Conservation (phyloP, 1,140 invertebrate genomes). For the Neomicropteryx cornuta region DNA sequence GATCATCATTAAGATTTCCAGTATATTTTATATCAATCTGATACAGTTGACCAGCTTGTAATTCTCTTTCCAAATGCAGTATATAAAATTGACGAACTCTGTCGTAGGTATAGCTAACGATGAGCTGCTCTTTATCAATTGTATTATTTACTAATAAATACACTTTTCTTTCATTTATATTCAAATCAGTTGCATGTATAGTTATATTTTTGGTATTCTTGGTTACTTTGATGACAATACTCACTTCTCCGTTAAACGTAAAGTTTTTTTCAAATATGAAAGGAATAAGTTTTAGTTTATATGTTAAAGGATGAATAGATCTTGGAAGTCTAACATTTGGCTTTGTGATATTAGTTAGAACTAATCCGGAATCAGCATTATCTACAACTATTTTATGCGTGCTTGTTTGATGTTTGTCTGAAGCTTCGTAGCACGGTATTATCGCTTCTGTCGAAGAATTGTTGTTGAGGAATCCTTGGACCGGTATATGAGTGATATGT, state of each 20-base stretch:
- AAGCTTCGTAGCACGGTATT: not conserved
- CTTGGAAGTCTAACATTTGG: slow-evolving; percentile 55
- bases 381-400: not conserved
- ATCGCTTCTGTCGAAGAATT: slow-evolving; percentile 10
- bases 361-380: too few relatives aligned
- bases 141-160: slow-evolving; percentile 23
- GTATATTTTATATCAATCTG: slow-evolving; percentile 56
- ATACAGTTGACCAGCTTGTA: slow-evolving; percentile 50
- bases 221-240: slow-evolving; percentile 52
- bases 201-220: slow-evolving; percentile 60
- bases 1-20: slow-evolving; percentile 60
- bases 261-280: slow-evolving; percentile 64
- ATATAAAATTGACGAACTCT: slow-evolving; percentile 63
- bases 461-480: slow-evolving; percentile 22
- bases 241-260: slow-evolving; percentile 62
- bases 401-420: not conserved
- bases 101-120: slow-evolving; percentile 41
- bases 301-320: slow-evolving; percentile 52
- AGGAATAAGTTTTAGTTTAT: slow-evolving; percentile 57
- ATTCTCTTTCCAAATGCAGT: slow-evolving; percentile 44
- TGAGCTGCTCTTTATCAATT: slow-evolving; percentile 21
- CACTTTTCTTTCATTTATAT: slow-evolving; percentile 44
- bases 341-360: slow-evolving; percentile 14
- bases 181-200: slow-evolving; percentile 61
- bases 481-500: slow-evolving; percentile 27